phyloP scores from a whole-genome alignment of 2,888 invertebrate species.

The Chrysolina oricalcia region DNA sequence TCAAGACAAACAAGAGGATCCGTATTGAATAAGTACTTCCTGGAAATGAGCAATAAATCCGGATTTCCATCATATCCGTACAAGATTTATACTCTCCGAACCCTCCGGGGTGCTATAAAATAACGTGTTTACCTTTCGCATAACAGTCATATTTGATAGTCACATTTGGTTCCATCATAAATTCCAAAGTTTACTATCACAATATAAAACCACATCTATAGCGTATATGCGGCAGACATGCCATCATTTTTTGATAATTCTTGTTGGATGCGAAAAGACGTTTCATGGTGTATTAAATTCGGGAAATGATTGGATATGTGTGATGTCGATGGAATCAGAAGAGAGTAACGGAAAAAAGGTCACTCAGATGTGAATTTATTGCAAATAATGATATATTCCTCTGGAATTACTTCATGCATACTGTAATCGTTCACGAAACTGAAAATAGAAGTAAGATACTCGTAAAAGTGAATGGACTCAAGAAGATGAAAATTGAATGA shows the following conservation, averaged over 20 bases:
- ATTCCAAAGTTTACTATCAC: conserved; percentile 39
- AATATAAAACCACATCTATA: conserved; percentile 33
- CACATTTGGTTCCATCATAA: conserved; percentile 39
- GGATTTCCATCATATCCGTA: background rate
- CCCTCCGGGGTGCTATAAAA: conserved; percentile 28
- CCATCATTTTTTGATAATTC: conserved; percentile 9
- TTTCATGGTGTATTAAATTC: background rate
- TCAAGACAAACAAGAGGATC: background rate
- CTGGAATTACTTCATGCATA: too few relatives aligned
- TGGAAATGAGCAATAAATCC: background rate
- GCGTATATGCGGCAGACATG: conserved; percentile 14
- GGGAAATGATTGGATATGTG: background rate
- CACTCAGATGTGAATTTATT: too few relatives aligned
- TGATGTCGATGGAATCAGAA: background rate
- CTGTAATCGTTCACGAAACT: too few relatives aligned
- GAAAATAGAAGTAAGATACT: too few relatives aligned
- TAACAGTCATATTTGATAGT: conserved; percentile 37
- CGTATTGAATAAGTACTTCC: background rate
- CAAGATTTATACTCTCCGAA: conserved; percentile 25
- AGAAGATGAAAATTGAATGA: too few relatives aligned
- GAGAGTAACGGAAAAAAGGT: background rate
- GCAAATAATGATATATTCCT: too few relatives aligned
- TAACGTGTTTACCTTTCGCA: conserved; percentile 37
- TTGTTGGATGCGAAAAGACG: background rate
- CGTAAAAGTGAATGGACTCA: too few relatives aligned